Evolutionary conservation across 1,140 invertebrate species (phyloP), one percentile per base, ranked within the genome.

Genomic region (Schlechtendalia chinensis): DNA sequence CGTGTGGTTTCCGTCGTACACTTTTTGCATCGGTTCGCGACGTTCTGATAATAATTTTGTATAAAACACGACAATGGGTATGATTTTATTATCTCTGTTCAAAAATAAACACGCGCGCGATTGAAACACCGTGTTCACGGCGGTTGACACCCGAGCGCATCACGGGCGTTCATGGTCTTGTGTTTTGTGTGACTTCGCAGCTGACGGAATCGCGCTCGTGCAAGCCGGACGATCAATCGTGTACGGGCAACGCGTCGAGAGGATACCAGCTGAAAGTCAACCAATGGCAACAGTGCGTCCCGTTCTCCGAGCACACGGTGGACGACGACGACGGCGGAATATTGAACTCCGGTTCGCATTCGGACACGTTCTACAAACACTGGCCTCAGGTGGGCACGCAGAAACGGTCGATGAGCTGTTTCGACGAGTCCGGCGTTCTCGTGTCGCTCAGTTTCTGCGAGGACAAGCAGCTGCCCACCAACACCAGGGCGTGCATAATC

Each of bases 331-430:
- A 50, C 45, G 58, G 75, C 5, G n/a, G n/a, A n/a, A 79, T 79
- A 50, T 81, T 50, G 77, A 83, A 61, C 75, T 65, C 74, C 47
- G 75, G 69, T 17, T 32, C 82, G 71, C 39, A 81, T 81, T 61
- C 83, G 17, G 84, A 85, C 71, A 84, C 83, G 29, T 85, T 83
- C 61, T 84, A 84, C 72, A 84, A 84, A 81, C 83, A 85, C 54
- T 84, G 85, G 83, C 85, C 85, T 12, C 84, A 86, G 77, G 84
- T 87, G n/a, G 86, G 86, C 39, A 84, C 84, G 32, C 86, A 86
- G 72, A 82, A 82, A 1, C 75, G 86, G n/a, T 83, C 84, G 10
- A 82, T 86, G 29, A 84, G 84, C 19, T 87, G 86, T 81, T 74
- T 84, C 10, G 84, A 85, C 71, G 65, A 81, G 39, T 71, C 56